phyloP scores from a whole-genome alignment of 2,797 vertebrate genomes.

The Varecia variegata region DNA sequence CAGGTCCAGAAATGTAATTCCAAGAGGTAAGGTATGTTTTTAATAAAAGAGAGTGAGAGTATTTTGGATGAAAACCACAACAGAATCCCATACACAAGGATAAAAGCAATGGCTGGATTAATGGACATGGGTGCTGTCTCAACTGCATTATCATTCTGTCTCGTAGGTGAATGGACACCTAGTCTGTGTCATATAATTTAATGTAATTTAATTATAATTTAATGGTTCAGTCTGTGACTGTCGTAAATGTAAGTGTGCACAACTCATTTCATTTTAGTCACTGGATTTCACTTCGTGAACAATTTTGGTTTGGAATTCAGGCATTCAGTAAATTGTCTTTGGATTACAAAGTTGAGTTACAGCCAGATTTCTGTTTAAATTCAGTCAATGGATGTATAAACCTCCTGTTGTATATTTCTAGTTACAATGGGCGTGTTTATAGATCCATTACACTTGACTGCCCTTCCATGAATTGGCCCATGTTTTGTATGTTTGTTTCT shows the following conservation, averaged over 20 bases:
- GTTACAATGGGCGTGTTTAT: slow-evolving; percentile 22
- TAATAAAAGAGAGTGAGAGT: neutral
- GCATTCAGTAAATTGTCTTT: slow-evolving; percentile 50
- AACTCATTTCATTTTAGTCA: neutral
- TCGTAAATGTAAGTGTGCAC: neutral
- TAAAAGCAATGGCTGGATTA: neutral
- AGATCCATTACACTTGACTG: neutral
- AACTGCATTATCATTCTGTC: neutral
- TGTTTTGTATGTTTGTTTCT: slow-evolving; percentile 33
- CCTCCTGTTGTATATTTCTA: slow-evolving; percentile 51
- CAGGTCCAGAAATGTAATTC: slow-evolving; percentile 53
- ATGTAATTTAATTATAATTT: neutral
- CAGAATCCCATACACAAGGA: neutral
- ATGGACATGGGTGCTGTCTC: neutral
- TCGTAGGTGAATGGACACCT: neutral
- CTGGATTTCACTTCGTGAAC: neutral
- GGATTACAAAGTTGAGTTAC: slow-evolving; percentile 30
- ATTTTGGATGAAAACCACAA: neutral
- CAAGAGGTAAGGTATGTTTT: neutral
- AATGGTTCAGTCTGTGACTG: neutral
- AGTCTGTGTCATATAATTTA: neutral
- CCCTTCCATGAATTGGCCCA: neutral
- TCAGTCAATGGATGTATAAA: slow-evolving; percentile 53
- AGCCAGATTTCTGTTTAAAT: slow-evolving; percentile 67
- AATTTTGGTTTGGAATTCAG: slow-evolving; percentile 40